phyloP scores from a whole-genome alignment of 2,888 invertebrate species.

The Tryphoninae sp. region DNA sequence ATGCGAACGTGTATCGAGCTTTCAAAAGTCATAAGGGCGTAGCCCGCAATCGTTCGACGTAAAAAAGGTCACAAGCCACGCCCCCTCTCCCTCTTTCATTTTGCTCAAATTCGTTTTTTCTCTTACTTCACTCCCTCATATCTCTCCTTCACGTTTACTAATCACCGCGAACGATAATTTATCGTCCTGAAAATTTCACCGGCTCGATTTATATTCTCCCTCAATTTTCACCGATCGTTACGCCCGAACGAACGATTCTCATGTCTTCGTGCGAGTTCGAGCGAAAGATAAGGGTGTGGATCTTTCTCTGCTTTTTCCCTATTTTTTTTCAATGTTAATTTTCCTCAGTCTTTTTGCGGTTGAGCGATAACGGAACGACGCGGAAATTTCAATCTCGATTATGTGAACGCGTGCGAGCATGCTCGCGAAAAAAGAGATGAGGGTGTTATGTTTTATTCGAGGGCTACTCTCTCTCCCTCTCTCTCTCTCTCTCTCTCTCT shows the following conservation, averaged over 20 bases:
- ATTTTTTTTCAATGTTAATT: too few species aligned
- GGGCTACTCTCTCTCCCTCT: background rate
- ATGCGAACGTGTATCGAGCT: background rate
- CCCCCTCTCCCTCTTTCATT: background rate
- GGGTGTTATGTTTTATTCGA: slow-evolving; percentile 48
- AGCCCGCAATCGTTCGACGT: background rate
- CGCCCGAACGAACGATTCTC: background rate
- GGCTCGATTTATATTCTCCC: background rate
- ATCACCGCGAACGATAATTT: slow-evolving; percentile 36
- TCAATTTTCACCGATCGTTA: background rate
- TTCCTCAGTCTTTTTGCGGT: too few species aligned
- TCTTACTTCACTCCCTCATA: background rate
- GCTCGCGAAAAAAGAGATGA: background rate
- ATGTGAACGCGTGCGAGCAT: too few species aligned
- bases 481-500: too few species aligned
- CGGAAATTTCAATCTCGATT: too few species aligned
- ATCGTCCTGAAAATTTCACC: background rate
- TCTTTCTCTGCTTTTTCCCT: background rate
- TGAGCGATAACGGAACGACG: background rate
- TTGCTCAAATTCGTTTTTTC: slow-evolving; percentile 1
- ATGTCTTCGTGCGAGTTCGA: background rate
- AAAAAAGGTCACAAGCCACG: background rate
- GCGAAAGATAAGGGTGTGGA: background rate
- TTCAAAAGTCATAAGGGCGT: background rate
- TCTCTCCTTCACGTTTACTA: slow-evolving; percentile 12